Base-by-base conservation (phyloP, 2,797 vertebrate genomes). In the Serranus cabrilla region DNA sequence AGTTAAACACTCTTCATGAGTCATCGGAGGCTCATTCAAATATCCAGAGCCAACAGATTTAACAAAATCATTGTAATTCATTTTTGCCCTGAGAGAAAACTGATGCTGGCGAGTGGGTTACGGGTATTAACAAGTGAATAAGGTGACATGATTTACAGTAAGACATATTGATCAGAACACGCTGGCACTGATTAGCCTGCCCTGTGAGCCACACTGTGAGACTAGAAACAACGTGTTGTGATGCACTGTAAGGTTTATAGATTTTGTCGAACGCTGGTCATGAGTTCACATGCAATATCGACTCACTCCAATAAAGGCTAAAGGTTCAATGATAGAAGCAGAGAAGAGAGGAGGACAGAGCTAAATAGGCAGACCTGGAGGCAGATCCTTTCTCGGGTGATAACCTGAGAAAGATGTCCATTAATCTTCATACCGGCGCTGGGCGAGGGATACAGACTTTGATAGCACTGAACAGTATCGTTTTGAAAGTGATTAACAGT, bases 11-110 rank as follows among this genome's bases (percentile, higher is more conserved):
- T 61, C 71, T 77, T 65, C 62, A 71, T 82, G 78, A 82, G 52
- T 78, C 81, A 81, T 71, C 42, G 49, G 65, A 69, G 66, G 52
- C 80, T 82, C 68, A 52, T 78, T 88, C 57, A 80, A 75, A 85
- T 45, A 75, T 66, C 75, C 66, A 62, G 46, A 74, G 77, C 69
- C 71, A 80, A 80, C 78, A 74, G 49, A 78, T 80, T 84, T 66
- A 71, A 72, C 64, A 59, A 78, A 76, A 71, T 68, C 45, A 49
- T 45, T 75, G 39, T 57, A 34, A 73, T 73, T 75, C 20, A 51
- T 80, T 57, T 71, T 71, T 27, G 9, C 42, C 73, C 71, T 47
- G 58, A 61, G 68, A 82, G 58, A 57, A 61, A 77, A 51, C 23
- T 17, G 14, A 65, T 55, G 76, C 65, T 42, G 58, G 34, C 50